A percentile compares a stretch with the other conserved stretches of the same genome.
phyloP scores from a whole-genome alignment of 2,113 vertebrate species.

The Sander lucioperca region DNA sequence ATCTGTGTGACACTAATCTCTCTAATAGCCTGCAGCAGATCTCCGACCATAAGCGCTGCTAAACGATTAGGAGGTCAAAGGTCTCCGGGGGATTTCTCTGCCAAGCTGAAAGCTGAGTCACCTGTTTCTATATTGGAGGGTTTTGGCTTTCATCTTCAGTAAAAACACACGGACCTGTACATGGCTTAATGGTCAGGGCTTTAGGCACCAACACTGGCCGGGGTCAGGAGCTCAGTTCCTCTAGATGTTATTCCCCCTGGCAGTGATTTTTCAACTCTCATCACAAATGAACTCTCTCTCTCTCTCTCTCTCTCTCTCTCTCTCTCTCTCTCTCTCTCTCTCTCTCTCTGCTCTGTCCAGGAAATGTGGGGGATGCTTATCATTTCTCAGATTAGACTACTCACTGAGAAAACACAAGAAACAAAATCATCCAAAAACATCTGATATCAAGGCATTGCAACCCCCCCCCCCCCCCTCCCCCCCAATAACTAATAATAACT shows the following conservation, averaged over 20 bases:
- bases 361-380: conserved; percentile 5
- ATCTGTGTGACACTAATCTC: conserved; percentile 80
- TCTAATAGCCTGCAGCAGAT: conserved; percentile 79
- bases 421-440: not conserved
- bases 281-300: conserved; percentile 22
- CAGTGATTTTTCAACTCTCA: conserved; percentile 24
- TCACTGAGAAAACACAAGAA: not conserved
- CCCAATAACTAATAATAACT: too few species aligned
- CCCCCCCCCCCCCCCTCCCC: too few species aligned
- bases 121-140: conserved; percentile 69
- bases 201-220: not conserved
- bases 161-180: conserved; percentile 30
- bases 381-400: not conserved
- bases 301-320: not conserved
- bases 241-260: conserved; percentile 30
- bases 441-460: not conserved
- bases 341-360: not conserved
- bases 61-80: conserved; percentile 81
- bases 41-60: conserved; percentile 78
- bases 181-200: conserved; percentile 8
- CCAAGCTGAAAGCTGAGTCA: conserved; percentile 80
- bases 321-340: too few species aligned
- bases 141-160: conserved; percentile 56
- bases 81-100: conserved; percentile 72
- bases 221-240: conserved; percentile 48